Base-by-base conservation (phyloP, 1,140 invertebrate genomes). In the Apis dorsata region DNA sequence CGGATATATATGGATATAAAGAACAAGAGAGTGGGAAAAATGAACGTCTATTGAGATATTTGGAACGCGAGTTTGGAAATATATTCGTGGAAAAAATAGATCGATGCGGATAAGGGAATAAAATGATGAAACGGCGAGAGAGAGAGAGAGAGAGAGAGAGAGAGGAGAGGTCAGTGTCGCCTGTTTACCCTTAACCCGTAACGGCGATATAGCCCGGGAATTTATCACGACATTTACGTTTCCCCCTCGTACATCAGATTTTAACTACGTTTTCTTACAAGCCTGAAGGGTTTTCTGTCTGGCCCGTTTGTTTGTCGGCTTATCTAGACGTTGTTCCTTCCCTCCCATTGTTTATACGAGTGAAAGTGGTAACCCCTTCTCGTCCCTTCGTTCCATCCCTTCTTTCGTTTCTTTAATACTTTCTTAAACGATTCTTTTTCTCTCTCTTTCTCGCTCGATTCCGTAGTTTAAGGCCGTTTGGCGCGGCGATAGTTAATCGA, bases 201-300 rank as follows among this genome's bases (percentile, higher is more conserved):
- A 28, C 28, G 28, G 28, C 28, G 13, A 21, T 49, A 69, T 28
- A 79, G 53, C n/a, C 21, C 0, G 2, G 65, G 53, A 79, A 79
- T 79, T 79, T 79, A 79, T 79, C 17, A 55, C 65, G 76, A 79
- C 53, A 59, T 79, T 79, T 79, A 79, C 69, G 76, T 34, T 13
- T 79, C 28, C 76, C 62, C 34, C 65, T 49, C 65, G 65, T 59
- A 44, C 65, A 11, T 69, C 65, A 68, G 51, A 77, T 77, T 77
- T 77, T 77, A 77, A 77, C 60, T 55, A 51, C 75, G 62, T 55
- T 66, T 66, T 66, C 75, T 77, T 62, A 21, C 34, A 24, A 75
- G 75, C 62, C 75, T 66, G 62, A 11, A 66, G 75, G 62, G 8
- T 24, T 44, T 60, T 72, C 49, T 55, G 55, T 74, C 57, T 60